Conservation (phyloP, 2,113 vertebrate species). For the Alouatta palliata region DNA sequence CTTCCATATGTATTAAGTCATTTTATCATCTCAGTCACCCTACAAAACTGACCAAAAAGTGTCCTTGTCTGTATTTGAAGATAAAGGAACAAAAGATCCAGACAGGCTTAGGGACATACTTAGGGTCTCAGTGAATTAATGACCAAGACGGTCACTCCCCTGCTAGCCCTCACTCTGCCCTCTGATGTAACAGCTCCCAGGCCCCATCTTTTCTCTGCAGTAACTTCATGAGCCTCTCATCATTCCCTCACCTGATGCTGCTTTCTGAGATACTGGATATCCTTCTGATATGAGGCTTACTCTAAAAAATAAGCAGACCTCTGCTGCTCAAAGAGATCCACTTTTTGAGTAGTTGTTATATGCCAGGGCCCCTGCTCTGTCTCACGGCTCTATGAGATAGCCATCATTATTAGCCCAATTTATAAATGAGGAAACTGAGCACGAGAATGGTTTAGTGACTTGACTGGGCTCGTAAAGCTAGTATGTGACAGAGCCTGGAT, state of each 20-base stretch:
- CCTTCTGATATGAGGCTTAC: background rate
- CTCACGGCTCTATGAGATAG: background rate
- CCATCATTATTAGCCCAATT: background rate
- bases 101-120: background rate
- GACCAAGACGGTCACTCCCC: background rate
- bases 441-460: background rate
- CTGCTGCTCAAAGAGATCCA: background rate
- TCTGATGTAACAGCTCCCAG: rapidly evolving
- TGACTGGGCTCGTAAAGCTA: background rate
- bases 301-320: background rate
- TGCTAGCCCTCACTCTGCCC: background rate
- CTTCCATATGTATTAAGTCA: background rate
- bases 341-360: background rate
- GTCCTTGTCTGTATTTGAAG: background rate
- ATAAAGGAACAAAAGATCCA: background rate
- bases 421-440: background rate
- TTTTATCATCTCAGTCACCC: background rate
- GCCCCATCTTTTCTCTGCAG: background rate
- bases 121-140: background rate
- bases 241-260: background rate
- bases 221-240: background rate
- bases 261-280: background rate
- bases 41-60: background rate
- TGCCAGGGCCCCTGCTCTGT: background rate
- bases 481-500: background rate